phyloP scores from a whole-genome alignment of 2,888 invertebrate species.

The Pseudococcus viburni region DNA sequence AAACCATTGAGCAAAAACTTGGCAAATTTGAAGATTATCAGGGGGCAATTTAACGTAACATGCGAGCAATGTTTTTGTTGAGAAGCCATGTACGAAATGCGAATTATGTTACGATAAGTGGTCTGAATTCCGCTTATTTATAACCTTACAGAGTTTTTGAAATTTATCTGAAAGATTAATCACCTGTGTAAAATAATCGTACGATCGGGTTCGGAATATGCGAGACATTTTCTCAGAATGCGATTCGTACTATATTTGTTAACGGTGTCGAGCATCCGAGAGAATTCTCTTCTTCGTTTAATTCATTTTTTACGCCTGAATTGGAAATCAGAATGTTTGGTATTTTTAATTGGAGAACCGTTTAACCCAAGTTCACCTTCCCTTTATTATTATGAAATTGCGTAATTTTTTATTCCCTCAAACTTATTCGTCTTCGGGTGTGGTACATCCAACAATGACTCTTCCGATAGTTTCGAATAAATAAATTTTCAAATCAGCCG shows the following conservation, averaged over 20 bases:
- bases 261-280: background rate
- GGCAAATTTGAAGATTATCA: background rate
- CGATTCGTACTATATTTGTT: background rate
- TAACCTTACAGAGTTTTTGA: background rate
- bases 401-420: background rate
- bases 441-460: background rate
- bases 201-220: conserved; percentile 8
- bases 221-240: background rate
- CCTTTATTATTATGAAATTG: background rate
- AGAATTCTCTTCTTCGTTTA: background rate
- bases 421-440: background rate
- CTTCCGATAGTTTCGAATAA: background rate
- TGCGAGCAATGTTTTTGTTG: background rate
- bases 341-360: background rate
- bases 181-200: conserved; percentile 3
- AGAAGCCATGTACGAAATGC: background rate
- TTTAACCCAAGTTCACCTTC: too few species aligned
- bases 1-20: background rate
- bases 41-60: background rate
- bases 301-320: background rate
- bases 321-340: background rate
- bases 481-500: conserved; percentile 6
- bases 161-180: conserved; percentile 18
- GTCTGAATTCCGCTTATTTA: background rate
- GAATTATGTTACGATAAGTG: background rate